Percentiles rank a stretch among this genome's conserved stretches.
Evolutionary conservation across 2,113 vertebrate species (phyloP).

Genomic region (Procapra przewalskii): DNA sequence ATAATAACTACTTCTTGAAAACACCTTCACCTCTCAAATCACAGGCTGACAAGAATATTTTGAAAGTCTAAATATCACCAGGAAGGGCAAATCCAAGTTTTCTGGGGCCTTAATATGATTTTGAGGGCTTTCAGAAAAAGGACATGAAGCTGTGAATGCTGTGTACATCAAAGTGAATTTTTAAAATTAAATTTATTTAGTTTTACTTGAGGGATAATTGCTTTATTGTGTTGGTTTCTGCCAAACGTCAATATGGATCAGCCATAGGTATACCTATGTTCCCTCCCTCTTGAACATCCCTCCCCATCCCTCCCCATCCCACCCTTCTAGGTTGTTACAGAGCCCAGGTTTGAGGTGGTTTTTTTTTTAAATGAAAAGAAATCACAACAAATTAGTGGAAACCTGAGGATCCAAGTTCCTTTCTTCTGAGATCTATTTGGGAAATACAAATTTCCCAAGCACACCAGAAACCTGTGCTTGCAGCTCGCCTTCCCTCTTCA

Average conservation of each 20-base stretch:
- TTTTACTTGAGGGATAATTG: background rate
- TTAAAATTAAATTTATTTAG: background rate
- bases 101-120: background rate
- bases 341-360: background rate
- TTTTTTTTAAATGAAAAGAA: background rate
- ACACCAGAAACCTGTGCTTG: background rate
- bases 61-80: background rate
- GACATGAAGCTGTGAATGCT: background rate
- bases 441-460: background rate
- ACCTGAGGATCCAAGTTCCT: background rate
- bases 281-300: background rate
- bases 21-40: background rate
- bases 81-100: background rate
- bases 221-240: background rate
- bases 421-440: slow-evolving; percentile 4
- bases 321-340: background rate
- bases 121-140: background rate
- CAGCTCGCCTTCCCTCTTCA: background rate
- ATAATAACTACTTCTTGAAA: background rate
- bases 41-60: background rate
- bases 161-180: background rate
- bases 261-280: background rate
- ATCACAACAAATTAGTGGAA: background rate
- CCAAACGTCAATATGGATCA: background rate
- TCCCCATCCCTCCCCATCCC: background rate